Evolutionary conservation across 1,140 invertebrate species (phyloP), one percentile per base, ranked within the genome.

Genomic region (Euglossa dilemma): DNA sequence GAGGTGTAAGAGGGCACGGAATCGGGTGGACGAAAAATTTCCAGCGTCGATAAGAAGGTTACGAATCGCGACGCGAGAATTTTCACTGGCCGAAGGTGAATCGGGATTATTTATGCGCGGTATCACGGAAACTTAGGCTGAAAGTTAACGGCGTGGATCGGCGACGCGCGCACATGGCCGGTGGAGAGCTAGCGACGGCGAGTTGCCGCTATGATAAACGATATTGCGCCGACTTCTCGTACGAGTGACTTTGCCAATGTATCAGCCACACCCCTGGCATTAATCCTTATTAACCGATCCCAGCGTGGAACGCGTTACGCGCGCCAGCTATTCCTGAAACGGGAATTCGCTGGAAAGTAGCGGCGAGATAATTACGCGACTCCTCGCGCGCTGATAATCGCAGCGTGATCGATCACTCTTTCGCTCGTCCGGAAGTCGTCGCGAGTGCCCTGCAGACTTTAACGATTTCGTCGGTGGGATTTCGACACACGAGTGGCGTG

Each of bases 51-150:
- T n/a, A n/a, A n/a, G n/a, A n/a, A n/a, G n/a, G n/a, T n/a, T n/a
- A n/a, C 43, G n/a, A 18, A 18, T n/a, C 12, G 63, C 28, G 64
- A 28, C n/a, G 8, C 43, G 71, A 73, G 57, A 79, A 80, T 84
- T 80, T 66, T 36, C 14, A 28, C 36, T 36, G 23, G 54, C 16
- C 16, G 7, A 7, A 20, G 20, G 36, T 25, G 25, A 20, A 47
- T 61, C 57, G 69, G 56, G 75, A 61, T 86, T 90, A 91, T 90
- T 90, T 90, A 90, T 89, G 85, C 80, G 76, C 87, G 80, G 69
- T 80, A 80, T 80, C 85, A 64, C 45, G 52, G 77, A 84, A 91
- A 90, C 89, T 90, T 91, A 82, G 69, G 81, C 45, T 63, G 79
- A 87, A 88, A 88, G 77, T 87, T 88, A 63, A 70, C 72, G 70